These are phyloP conservation scores for Nomada lathburiana DNA, from an alignment of 2,888 invertebrate species.

Conservation along the genomic window DNA sequence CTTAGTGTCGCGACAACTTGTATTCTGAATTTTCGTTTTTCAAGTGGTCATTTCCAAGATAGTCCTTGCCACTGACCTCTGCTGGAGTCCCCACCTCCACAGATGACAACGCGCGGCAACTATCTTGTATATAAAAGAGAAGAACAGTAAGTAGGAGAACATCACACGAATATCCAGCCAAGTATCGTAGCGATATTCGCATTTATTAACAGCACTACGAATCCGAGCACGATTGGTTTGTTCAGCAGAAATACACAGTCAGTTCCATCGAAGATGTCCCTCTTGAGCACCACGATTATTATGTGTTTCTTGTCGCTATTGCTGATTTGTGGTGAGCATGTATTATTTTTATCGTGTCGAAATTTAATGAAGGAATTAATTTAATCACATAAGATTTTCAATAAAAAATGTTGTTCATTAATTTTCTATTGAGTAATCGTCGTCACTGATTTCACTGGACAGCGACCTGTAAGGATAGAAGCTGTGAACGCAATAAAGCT, in stretches of 20 bases:
- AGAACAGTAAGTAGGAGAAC: neutral
- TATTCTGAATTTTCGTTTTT: conserved; percentile 31
- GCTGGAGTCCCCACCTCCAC: conserved; percentile 41
- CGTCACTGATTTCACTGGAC: too few species aligned
- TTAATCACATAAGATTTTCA: neutral
- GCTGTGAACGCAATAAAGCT: too few species aligned
- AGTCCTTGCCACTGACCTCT: conserved; percentile 58
- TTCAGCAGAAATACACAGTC: neutral
- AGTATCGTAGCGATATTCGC: conserved; percentile 18
- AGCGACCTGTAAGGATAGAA: too few species aligned
- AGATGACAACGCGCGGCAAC: conserved; percentile 22
- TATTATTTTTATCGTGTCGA: neutral
- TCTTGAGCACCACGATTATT: neutral
- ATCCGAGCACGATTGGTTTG: neutral
- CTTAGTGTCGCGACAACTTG: conserved; percentile 10
- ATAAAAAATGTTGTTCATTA: neutral
- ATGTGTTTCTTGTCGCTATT: conserved; percentile 18
- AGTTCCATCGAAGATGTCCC: conserved; percentile 12
- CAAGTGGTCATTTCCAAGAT: conserved; percentile 18
- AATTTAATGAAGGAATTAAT: neutral
- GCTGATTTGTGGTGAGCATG: conserved; percentile 39
- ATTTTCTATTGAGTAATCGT: neutral
- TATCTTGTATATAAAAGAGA: conserved; percentile 52
- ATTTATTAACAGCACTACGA: neutral
- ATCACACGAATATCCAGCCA: conserved; percentile 24